These are phyloP conservation scores for Trisateles emortualis DNA, from an alignment of 2,888 invertebrate genomes.

Conservation along the genomic window DNA sequence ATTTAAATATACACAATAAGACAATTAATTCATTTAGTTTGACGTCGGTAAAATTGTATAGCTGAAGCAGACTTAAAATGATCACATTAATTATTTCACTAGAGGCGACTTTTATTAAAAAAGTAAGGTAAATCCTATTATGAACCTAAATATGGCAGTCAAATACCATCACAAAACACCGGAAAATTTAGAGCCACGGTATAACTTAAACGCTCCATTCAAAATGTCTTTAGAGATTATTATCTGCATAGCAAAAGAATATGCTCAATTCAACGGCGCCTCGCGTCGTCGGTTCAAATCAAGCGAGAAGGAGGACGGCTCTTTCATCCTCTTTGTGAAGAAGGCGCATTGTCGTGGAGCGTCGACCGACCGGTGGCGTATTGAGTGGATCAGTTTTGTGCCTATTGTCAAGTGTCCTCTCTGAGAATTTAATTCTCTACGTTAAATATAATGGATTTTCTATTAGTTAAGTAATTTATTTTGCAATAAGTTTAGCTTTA, in stretches of 20 bases:
- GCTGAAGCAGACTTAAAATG: too few species aligned
- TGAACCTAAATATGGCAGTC: neutral
- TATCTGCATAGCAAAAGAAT: conserved; percentile 45
- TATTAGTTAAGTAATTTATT: too few species aligned
- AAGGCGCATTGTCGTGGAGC: conserved; percentile 50
- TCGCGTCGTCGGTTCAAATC: conserved; percentile 47
- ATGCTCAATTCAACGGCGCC: conserved; percentile 32
- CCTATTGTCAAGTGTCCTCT: conserved; percentile 29
- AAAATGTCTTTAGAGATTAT: conserved; percentile 37
- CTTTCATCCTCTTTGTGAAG: conserved; percentile 57
- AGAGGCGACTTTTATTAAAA: neutral
- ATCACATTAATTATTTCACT: too few species aligned
- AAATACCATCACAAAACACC: conserved; percentile 2
- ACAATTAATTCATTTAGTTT: too few species aligned
- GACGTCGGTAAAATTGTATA: too few species aligned
- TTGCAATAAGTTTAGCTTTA: too few species aligned
- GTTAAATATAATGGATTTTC: too few species aligned
- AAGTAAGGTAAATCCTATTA: neutral
- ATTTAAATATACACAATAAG: too few species aligned
- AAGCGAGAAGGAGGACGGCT: conserved; percentile 49
- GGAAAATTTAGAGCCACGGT: conserved; percentile 5
- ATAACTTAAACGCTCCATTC: conserved; percentile 26
- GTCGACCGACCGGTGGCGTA: conserved; percentile 22
- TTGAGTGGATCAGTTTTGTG: conserved; percentile 24
- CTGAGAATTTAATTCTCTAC: conserved; percentile 11